Evolutionary conservation across 2,797 vertebrate genomes (phyloP), one percentile per base, ranked within the genome.

Genomic region (Holocentrus rufus): DNA sequence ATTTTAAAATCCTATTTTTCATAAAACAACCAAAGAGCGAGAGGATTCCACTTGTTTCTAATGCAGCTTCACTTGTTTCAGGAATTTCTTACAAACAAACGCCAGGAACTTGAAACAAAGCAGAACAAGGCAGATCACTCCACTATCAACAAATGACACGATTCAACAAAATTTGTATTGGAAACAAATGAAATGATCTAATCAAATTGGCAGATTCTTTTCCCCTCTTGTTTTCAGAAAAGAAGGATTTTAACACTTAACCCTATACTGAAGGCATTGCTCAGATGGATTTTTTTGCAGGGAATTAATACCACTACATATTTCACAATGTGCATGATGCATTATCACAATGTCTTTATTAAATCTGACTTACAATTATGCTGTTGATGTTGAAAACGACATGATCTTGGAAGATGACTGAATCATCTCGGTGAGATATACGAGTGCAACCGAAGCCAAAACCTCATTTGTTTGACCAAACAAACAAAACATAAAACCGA

Each of bases 401-500:
- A 46, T 65, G 63, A 34, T 23, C 36, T 18, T 49, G 3, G 6
- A n/a, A 30, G 36, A 34, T 25, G 17, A 31, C 27, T 50, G 46
- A 46, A 60, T 70, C 20, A 36, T 2, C 15, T 61, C 13, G 44
- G 36, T 20, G 2, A 31, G 36, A 14, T 2, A 4, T 5, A 59
- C 7, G 30, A 63, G 1, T 31, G 9, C 17, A 65, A 57, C 7
- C 7, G 7, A 61, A 58, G 3, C 59, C 17, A 23, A 39, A 54
- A 44, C 36, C 0, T 0, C 7, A n/a, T 34, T 54, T 34, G 39
- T 73, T 54, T 20, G 4, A 42, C 11, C 30, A 10, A 36, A 60
- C 36, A 56, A 20, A 63, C 23, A 63, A 65, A 13, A 69, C 18
- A 53, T 54, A 55, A 39, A 5, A 10, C 34, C 39, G 13, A 47